Base-by-base conservation (phyloP, 2,113 vertebrate species). In the Spea multiplicata region DNA sequence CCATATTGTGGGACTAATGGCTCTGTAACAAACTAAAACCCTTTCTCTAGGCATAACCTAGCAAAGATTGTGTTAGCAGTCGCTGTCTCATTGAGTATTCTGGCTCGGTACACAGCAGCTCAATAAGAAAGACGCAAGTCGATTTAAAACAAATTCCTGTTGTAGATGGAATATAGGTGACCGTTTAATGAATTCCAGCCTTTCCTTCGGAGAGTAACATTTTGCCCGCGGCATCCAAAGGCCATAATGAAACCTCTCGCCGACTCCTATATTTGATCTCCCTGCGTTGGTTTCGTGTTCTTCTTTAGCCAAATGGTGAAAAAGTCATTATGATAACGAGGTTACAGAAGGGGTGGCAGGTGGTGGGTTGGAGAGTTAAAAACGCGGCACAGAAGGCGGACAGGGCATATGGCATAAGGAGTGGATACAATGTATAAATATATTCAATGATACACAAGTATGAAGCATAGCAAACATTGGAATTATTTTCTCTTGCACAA, bases 281-380 rank as follows among this genome's bases (percentile, higher is more conserved):
- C 12, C 66, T 68, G 74, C 65, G 66, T 50, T 13, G 3, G 66
- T 52, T 68, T 47, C 44, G 30, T 76, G 48, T 68, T 45, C 53
- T 69, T 76, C 30, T 30, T 66, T 53, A 30, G 53, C 74, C 67
- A 69, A 69, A 76, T 48, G n/a, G 65, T 59, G 74, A 68, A 59
- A 72, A 69, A 76, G 50, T 68, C 66, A 76, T 76, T 76, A 76
- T 59, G n/a, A 17, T 76, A 76, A 76, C 66, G 66, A 50, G 74
- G 74, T 75, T 75, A 75, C 30, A 67, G 74, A 12, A 76, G 65
- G 52, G 3, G 6, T 52, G 66, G 53, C 74, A 76, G 74, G 53
- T 69, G 49, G 66, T 13, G 48, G 46, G n/a, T 7, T n/a, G 52
- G 52, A 67, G 52, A 44, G 16, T 52, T 6, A 52, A 52, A 52